These are phyloP conservation scores for Chaetura pelagica DNA, from an alignment of 2,113 vertebrate species.

Conservation along the genomic window DNA sequence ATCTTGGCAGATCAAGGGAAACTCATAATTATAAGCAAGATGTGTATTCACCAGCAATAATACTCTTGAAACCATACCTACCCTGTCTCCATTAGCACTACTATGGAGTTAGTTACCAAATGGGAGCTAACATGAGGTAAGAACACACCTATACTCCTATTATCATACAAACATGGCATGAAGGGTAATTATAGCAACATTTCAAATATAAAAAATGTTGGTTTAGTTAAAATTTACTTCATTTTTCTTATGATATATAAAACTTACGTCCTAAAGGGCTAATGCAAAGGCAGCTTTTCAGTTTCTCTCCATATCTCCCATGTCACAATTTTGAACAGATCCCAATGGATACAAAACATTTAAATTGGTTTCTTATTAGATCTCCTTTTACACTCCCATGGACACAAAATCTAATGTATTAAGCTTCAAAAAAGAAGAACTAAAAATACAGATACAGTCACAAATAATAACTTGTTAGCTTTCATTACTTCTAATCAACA, in stretches of 20 bases:
- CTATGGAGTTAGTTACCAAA: neutral
- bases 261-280: conserved; percentile 27
- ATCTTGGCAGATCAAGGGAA: neutral
- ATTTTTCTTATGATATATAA: neutral
- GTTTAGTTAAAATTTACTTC: neutral
- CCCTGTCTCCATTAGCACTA: neutral
- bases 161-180: neutral
- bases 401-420: neutral
- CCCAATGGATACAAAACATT: neutral
- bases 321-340: neutral
- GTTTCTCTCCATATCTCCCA: neutral
- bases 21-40: neutral
- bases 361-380: neutral
- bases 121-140: neutral
- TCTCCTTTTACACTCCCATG: neutral
- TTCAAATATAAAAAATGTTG: neutral
- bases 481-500: neutral
- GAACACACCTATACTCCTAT: neutral
- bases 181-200: neutral
- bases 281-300: conserved; percentile 76
- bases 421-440: neutral
- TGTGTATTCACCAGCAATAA: neutral
- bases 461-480: neutral
- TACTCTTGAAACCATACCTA: neutral
- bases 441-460: neutral